These are phyloP conservation scores for Gracilinanus agilis DNA, from an alignment of 2,113 vertebrate genomes.

Conservation along the genomic window DNA sequence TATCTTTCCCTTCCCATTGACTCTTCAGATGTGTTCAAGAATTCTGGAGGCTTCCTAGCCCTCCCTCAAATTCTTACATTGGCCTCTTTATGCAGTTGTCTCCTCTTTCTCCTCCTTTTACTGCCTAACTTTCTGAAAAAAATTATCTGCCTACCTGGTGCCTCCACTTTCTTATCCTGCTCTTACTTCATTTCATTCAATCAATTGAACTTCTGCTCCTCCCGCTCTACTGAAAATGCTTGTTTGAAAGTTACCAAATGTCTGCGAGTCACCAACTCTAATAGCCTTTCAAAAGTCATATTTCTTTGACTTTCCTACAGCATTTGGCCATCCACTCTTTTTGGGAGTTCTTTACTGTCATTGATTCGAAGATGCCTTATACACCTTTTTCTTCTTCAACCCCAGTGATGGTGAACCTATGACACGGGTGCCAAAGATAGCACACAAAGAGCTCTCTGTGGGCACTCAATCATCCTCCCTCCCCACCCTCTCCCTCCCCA, in stretches of 20 bases:
- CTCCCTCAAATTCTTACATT: neutral
- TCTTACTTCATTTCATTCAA: neutral
- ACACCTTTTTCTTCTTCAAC: neutral
- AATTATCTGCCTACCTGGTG: neutral
- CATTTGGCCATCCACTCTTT: neutral
- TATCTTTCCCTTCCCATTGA: neutral
- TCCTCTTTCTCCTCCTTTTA: neutral
- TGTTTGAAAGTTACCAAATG: neutral
- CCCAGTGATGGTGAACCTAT: neutral
- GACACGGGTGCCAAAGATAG: no score
- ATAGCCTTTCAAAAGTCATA: neutral
- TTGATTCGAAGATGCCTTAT: neutral
- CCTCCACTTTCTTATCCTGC: neutral
- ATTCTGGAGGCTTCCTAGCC: neutral
- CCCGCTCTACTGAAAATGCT: neutral
- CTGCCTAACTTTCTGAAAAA: neutral
- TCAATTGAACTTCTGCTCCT: neutral
- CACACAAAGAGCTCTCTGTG: no score
- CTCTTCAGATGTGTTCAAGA: neutral
- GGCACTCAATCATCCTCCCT: no score
- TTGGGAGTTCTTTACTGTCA: neutral
- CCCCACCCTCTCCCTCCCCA: no score
- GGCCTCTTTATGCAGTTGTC: neutral
- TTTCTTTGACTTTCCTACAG: neutral
- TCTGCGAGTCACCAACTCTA: neutral